These are phyloP conservation scores for Caranx ignobilis DNA, from an alignment of 2,113 vertebrate genomes.

Conservation along the genomic window DNA sequence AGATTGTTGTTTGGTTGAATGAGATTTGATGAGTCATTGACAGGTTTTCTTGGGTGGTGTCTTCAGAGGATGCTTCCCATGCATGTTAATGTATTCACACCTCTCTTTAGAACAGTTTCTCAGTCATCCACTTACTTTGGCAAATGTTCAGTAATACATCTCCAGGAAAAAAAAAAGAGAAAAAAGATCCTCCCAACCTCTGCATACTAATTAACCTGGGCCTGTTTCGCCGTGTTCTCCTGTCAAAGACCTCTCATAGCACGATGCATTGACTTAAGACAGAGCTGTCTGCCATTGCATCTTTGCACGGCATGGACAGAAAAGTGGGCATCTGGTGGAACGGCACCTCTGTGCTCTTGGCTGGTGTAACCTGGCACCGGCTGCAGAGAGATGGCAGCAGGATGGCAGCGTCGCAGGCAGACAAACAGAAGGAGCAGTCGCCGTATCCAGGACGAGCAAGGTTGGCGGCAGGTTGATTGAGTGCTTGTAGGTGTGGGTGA, in stretches of 20 bases:
- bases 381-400: constrained; percentile 57
- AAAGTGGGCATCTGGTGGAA: constrained; percentile 59
- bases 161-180: no score
- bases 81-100: constrained; percentile 3
- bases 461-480: constrained; percentile 80
- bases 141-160: not conserved
- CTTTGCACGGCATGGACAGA: constrained; percentile 34
- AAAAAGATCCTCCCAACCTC: not conserved
- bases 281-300: constrained; percentile 36
- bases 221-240: constrained; percentile 29
- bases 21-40: not conserved
- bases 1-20: not conserved
- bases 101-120: not conserved
- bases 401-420: constrained; percentile 49
- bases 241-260: constrained; percentile 34
- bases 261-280: constrained; percentile 6
- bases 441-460: constrained; percentile 82
- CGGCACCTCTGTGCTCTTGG: constrained; percentile 54
- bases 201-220: constrained; percentile 30
- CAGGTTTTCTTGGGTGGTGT: constrained; percentile 1
- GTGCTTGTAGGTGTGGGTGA: constrained; percentile 82
- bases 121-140: not conserved
- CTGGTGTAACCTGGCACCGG: constrained; percentile 65
- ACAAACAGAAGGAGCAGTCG: constrained; percentile 58
- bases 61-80: not conserved